These are phyloP conservation scores for Bettongia penicillata DNA, from an alignment of 2,113 vertebrate genomes.

Conservation along the genomic window DNA sequence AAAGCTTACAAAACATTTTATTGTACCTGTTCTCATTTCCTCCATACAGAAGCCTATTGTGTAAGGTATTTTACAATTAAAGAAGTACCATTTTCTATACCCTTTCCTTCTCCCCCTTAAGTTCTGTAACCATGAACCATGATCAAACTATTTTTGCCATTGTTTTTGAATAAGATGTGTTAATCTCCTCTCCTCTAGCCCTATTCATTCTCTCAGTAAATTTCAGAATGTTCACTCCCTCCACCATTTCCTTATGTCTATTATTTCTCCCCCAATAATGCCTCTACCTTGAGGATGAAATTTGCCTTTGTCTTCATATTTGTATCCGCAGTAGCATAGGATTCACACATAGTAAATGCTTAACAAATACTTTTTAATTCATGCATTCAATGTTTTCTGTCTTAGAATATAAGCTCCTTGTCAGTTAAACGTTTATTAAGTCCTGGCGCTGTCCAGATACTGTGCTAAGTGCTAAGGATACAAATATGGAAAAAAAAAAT, in stretches of 20 bases:
- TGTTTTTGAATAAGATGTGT: background rate
- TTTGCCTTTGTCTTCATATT: background rate
- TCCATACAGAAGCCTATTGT: background rate
- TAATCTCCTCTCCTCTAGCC: background rate
- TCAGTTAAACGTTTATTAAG: background rate
- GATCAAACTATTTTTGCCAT: background rate
- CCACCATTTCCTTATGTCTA: background rate
- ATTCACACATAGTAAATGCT: background rate
- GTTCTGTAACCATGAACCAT: background rate
- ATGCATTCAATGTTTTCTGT: background rate
- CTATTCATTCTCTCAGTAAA: background rate
- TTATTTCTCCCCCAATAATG: background rate
- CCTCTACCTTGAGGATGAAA: background rate
- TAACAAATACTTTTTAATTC: background rate
- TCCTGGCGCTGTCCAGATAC: background rate
- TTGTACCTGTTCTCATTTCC: background rate
- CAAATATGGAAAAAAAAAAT: background rate
- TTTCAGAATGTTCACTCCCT: background rate
- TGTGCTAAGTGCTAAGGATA: background rate
- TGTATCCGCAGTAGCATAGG: background rate
- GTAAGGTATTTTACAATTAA: background rate
- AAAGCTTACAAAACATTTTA: no score
- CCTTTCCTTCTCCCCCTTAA: background rate
- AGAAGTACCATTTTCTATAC: background rate
- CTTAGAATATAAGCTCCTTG: background rate